A percentile compares a stretch with the other conserved stretches of the same genome.
phyloP scores from a whole-genome alignment of 2,797 vertebrate genomes.

The Cebuella pygmaea region DNA sequence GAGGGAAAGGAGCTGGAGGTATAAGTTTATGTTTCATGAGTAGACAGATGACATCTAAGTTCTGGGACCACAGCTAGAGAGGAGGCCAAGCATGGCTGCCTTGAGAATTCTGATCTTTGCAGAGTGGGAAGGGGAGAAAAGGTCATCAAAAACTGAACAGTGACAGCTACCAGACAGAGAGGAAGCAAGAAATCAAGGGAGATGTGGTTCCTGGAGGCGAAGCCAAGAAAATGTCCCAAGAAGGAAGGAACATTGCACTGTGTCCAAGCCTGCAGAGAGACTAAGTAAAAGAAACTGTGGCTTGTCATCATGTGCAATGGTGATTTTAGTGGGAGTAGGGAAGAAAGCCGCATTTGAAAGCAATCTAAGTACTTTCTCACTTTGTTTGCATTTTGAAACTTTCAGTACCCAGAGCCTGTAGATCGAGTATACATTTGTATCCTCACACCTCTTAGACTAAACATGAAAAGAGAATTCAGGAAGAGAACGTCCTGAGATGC shows the following conservation, averaged over 20 bases:
- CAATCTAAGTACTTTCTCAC: not conserved
- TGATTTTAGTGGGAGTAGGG: not conserved
- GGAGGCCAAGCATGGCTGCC: not conserved
- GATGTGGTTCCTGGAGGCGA: fast-evolving
- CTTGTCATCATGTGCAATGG: not conserved
- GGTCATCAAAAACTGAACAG: not conserved
- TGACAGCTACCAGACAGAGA: not conserved
- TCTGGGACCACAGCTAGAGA: not conserved
- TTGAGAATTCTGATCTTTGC: not conserved
- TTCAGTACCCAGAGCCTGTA: not conserved
- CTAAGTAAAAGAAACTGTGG: no score
- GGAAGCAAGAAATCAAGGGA: not conserved
- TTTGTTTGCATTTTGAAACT: not conserved
- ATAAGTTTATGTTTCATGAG: fast-evolving
- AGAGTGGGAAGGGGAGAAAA: not conserved
- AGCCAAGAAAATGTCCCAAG: not conserved
- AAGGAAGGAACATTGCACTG: not conserved
- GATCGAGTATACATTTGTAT: not conserved
- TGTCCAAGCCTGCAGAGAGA: not conserved
- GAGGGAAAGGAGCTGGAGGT: not conserved
- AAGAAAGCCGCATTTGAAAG: not conserved
- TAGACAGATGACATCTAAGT: not conserved
- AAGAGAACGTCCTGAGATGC: not conserved
- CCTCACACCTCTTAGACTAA: not conserved
- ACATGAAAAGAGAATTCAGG: not conserved